These are phyloP conservation scores for Cephus runcator DNA, from an alignment of 2,888 invertebrate genomes.

Conservation along the genomic window DNA sequence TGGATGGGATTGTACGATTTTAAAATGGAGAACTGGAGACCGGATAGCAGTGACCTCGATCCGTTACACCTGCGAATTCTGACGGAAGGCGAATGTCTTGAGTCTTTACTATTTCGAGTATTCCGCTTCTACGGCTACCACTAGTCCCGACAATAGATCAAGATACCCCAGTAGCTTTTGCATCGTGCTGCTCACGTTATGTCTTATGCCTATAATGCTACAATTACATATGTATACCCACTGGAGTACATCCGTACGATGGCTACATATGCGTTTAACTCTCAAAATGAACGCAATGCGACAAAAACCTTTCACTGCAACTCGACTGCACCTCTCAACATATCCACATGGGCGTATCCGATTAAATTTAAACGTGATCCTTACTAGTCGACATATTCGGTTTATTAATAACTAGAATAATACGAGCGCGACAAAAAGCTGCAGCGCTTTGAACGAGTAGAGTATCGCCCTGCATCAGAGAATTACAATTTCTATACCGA, in stretches of 20 bases:
- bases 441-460: too few relatives aligned
- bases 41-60: slow-evolving; percentile 1
- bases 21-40: not conserved
- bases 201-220: not conserved
- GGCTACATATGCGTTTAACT: slow-evolving; percentile 9
- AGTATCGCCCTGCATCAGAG: too few relatives aligned
- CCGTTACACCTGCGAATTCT: slow-evolving; percentile 1
- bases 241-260: slow-evolving; percentile 2
- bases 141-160: slow-evolving; percentile 11
- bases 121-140: too few relatives aligned
- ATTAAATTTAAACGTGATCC: too few relatives aligned
- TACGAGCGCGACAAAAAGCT: too few relatives aligned
- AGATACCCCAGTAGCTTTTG: slow-evolving; percentile 14
- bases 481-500: too few relatives aligned
- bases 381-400: too few relatives aligned
- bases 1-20: not conserved
- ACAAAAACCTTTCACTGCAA: not conserved
- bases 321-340: too few relatives aligned
- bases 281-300: slow-evolving; percentile 11
- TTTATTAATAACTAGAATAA: too few relatives aligned
- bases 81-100: not conserved
- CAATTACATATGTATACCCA: not conserved
- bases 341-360: too few relatives aligned
- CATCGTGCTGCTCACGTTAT: slow-evolving; percentile 10
- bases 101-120: too few relatives aligned